phyloP scores from a whole-genome alignment of 1,140 invertebrate species.

The Dinoponera quadriceps region DNA sequence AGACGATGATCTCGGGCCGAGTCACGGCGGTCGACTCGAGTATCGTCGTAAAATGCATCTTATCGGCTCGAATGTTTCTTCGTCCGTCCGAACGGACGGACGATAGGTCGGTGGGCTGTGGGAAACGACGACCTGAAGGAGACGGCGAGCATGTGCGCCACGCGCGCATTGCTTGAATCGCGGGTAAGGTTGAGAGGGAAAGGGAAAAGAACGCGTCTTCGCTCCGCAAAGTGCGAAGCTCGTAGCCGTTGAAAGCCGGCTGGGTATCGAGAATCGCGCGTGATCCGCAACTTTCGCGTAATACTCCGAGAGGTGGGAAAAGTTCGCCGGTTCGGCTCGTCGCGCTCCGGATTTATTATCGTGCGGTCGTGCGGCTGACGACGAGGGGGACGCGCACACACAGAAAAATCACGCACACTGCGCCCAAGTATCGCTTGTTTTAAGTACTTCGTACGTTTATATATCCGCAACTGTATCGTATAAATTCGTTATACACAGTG shows the following conservation, averaged over 20 bases:
- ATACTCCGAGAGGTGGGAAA: conserved; percentile 22
- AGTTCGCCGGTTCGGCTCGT: conserved; percentile 19
- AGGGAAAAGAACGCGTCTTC: conserved; percentile 37
- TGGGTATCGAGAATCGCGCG: conserved; percentile 32
- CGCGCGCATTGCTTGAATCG: conserved; percentile 5
- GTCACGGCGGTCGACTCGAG: not conserved
- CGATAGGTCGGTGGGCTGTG: not conserved
- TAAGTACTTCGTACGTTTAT: no score
- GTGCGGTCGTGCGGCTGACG: not conserved
- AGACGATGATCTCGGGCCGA: conserved; percentile 17
- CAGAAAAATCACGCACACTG: no score
- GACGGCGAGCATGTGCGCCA: not conserved
- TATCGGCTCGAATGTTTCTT: not conserved
- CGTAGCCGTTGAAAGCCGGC: not conserved
- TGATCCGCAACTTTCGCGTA: conserved; percentile 27
- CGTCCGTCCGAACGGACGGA: not conserved
- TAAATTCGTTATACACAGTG: no score
- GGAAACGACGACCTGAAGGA: not conserved
- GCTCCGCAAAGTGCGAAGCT: not conserved
- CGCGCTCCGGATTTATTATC: conserved; percentile 5
- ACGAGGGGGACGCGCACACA: not conserved
- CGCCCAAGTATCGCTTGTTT: no score
- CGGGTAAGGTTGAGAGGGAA: conserved; percentile 41
- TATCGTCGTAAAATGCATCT: conserved; percentile 3
- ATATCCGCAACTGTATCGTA: no score